Base-by-base conservation (phyloP, 2,797 vertebrate genomes). In the Spatula versicolor region DNA sequence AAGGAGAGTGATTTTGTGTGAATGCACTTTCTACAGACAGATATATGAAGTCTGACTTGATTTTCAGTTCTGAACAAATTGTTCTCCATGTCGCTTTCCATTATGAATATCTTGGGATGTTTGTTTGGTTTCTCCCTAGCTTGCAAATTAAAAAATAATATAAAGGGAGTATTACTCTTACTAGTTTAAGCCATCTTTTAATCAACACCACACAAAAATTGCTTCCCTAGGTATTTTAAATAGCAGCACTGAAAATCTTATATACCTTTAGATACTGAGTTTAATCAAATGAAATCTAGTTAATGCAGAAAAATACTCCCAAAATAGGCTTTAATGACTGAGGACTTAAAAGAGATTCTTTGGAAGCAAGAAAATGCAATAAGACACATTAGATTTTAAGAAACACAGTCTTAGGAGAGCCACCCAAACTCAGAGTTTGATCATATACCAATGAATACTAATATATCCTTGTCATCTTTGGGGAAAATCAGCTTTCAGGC, bases 101-200 rank as follows among this genome's bases (percentile, higher is more conserved):
- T 83, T 91, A 93, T 79, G 6, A 96, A 86, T 64, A 56, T 45
- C 48, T 85, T 88, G 79, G 56, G 62, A 87, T 60, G 43, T 56
- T 91, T 93, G 41, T 46, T 91, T 74, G 11, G 8, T 77, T 95
- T 86, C 43, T 93, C 9, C 8, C n/a, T 66, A 39, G 46, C 17
- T 72, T 8, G 1, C 45, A 95, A 86, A 79, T 78, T 75, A 6
- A 63, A 90, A 83, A 72, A 71, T 19, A 83, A 71, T 35, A 60
- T 3, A 45, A 69, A 84, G 78, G 20, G 39, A 50, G 84, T 76
- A 90, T 11, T 30, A 56, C 14, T 58, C 26, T 63, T 86, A 20
- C 28, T 84, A 81, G 31, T 90, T 90, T 72, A 92, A 96, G 26
- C 17, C 35, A n/a, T 58, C 8, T 72, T 95, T 96, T 86, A 95